Base-by-base conservation (phyloP, 2,113 vertebrate species). In the Callopanchax toddi region DNA sequence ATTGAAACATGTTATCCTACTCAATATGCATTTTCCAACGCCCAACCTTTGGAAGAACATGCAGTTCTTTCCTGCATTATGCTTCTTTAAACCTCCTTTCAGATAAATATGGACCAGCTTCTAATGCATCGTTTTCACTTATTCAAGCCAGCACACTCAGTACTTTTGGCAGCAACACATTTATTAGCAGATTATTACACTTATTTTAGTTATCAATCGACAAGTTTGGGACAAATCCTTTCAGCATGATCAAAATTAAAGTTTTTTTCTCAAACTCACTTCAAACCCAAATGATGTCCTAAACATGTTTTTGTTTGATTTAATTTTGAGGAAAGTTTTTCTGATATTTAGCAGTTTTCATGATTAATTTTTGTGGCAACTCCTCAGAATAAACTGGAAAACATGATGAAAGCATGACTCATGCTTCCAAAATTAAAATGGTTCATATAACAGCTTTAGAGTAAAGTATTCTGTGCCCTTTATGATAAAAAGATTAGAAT, bases 1-100 rank as follows among this genome's bases (percentile, higher is more conserved):
- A 46, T 44, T 71, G 26, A 56, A 53, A 68, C 21, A 17, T 37
- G 42, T 22, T 60, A 18, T 23, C 21, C 57, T 74, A 58, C 51
- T 29, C 53, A 67, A 76, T 20, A 15, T 34, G 21, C 7, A 11
- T 78, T 63, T 80, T 74, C 46, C 57, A 69, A 72, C 56, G 64
- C 36, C 49, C 42, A 70, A 51, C 18, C 3, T 48, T 9, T 43
- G 17, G 21, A 40, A 50, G 20, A 73, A 51, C 46, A 48, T 60
- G 52, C 40, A 20, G 54, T 54, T 22, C 55, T 22, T 32, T 6
- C 6, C 6, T 26, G 39, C 25, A 29, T 51, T 26, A 67, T 46
- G 37, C 45, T 39, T 18, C 18, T 20, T 51, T 25, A 9, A 51
- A 51, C 8, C 11, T 12, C 1, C 3, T 12, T 51, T 37, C 21